Base-by-base conservation (phyloP, 1,140 invertebrate species). In the Uloborus diversus region DNA sequence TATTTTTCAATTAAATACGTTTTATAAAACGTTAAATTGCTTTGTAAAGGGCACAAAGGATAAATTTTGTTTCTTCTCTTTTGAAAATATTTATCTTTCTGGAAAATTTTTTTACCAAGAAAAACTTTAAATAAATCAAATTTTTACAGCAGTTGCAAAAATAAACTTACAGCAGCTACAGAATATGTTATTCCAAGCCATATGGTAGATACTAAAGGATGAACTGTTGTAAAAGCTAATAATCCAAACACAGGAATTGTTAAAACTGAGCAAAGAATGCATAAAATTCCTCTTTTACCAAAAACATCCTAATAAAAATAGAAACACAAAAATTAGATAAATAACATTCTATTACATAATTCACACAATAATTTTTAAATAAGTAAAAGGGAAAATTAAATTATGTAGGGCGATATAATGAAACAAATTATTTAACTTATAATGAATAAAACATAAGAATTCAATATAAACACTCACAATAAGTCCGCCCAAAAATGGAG, bases 181-280 rank as follows among this genome's bases (percentile, higher is more conserved):
- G 86, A 87, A 82, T 87, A 88, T n/a, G 87, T 87, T 30, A 87
- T 61, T 47, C 87, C 87, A 2, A 88, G 84, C 86, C 87, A 87
- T 4, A 87, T 23, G 13, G 86, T 88, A 20, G 85, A 80, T 7
- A 88, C 83, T 2, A 87, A 80, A 11, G 87, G 87, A 81, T 85
- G 85, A 11, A 86, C 84, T 30, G 81, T 30, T 7, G 84, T 85
- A 80, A 87, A 87, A 4, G 86, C 87, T 57, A 88, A 81, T 2
- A 88, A 68, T 32, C 85, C 86, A 85, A 87, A 88, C 13, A 87
- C 86, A 7, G 87, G 87, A 47, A 87, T 85, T 1, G 86, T 87
- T 33, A 87, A 79, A 9, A 86, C 30, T 27, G 86, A 84, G 82
- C 86, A 87, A 11, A 83, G 20, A 13, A 86, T 65, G 11, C 86